Evolutionary conservation across 2,797 vertebrate genomes (phyloP), one percentile per base, ranked within the genome.

Genomic region (Borostomias antarcticus): DNA sequence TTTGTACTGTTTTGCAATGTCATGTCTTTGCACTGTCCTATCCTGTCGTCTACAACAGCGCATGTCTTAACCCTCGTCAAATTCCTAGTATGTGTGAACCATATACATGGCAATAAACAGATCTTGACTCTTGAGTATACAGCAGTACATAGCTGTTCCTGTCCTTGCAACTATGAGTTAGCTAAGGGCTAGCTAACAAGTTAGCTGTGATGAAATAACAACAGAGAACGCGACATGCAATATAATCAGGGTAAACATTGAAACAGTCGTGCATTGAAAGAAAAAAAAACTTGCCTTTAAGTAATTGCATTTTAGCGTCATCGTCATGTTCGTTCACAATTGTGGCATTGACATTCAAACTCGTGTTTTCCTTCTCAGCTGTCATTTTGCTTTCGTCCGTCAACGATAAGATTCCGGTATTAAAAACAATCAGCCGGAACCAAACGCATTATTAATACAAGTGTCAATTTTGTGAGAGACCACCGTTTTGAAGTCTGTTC

Each of bases 371-470:
- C 19, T 32, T 23, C 2, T 66, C 72, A 0, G 70, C 75, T 7
- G 85, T 33, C 88, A 91, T 91, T 66, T 73, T 85, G 52, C 19
- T 26, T 19, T 32, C 3, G 86, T 87, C 75, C 79, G 57, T 75
- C 78, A 0, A 3, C 0, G 28, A 59, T 72, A 77, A 21, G 0
- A 1, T 4, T 71, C 87, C 89, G 68, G 9, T 11, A n/a, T n/a
- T n/a, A 23, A 75, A 81, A 90, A 90, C 85, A 82, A 79, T 2
- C 2, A 2, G 1, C 1, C 17, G 69, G 77, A 82, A 85, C 73
- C 40, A 17, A 11, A 40, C 10, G 11, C 37, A 13, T 13, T 40
- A 40, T 40, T 40, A 10, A 40, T 2, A 45, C 15, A 45, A 4
- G n/a, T 15, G 15, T n/a, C 17, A 1, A 7, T 40, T 40, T 10